phyloP scores from a whole-genome alignment of 2,113 vertebrate genomes.

The Opisthocomus hoazin region DNA sequence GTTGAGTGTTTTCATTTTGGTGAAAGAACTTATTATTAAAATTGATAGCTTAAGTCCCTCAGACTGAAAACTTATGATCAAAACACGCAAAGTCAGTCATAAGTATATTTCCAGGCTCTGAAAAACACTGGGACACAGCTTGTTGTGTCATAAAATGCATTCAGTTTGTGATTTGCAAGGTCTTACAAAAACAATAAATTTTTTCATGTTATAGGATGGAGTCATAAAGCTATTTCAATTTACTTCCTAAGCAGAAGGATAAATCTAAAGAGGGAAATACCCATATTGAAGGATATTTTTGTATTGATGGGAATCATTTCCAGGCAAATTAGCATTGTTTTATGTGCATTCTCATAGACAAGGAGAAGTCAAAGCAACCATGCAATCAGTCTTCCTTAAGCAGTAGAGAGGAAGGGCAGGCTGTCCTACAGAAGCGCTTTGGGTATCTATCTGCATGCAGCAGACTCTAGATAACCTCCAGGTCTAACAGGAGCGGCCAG shows the following conservation, averaged over 20 bases:
- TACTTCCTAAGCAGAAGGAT: not conserved
- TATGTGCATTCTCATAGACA: not conserved
- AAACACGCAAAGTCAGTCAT: not conserved
- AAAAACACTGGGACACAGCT: not conserved
- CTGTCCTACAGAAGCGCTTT: not conserved
- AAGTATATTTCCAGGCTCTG: not conserved
- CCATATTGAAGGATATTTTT: not conserved
- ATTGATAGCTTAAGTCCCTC: not conserved
- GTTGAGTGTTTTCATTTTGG: not conserved
- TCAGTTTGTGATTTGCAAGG: not conserved
- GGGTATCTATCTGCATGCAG: not conserved
- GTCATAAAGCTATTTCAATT: not conserved
- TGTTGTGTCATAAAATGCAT: not conserved
- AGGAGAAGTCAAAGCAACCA: not conserved
- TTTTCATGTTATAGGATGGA: not conserved
- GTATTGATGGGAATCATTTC: not conserved
- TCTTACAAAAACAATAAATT: not conserved
- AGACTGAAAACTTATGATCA: not conserved
- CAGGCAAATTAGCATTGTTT: not conserved
- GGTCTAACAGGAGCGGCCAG: not conserved
- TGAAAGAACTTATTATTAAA: not conserved
- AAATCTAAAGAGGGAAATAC: not conserved
- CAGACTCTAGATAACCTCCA: not conserved
- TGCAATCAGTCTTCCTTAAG: not conserved
- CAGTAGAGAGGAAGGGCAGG: not conserved